Percentiles rank a stretch among this genome's conserved stretches.
Conservation (phyloP, 2,113 vertebrate species). For the Bos taurus region ARS-UCD2.0 NC_037348.1:64673001-64673500, state of each 20-base stretch:
- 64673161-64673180: neutral
- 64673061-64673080: neutral
- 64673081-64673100: neutral
- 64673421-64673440: neutral
- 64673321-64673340: neutral
- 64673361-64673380: neutral
- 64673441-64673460: neutral
- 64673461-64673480: neutral
- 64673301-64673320: neutral
- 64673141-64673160: neutral
- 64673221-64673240: rapidly evolving
- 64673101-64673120: neutral
- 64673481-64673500: rapidly evolving
- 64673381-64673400: neutral
- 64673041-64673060: neutral
- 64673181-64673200: neutral
- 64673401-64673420: rapidly evolving
- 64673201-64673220: neutral
- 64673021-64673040: neutral
- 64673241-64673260: rapidly evolving
- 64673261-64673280: neutral
- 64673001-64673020: neutral
- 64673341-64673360: neutral
- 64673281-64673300: neutral
- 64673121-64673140: neutral